Conservation (phyloP, 2,113 vertebrate species). For the Ondatra zibethicus region DNA sequence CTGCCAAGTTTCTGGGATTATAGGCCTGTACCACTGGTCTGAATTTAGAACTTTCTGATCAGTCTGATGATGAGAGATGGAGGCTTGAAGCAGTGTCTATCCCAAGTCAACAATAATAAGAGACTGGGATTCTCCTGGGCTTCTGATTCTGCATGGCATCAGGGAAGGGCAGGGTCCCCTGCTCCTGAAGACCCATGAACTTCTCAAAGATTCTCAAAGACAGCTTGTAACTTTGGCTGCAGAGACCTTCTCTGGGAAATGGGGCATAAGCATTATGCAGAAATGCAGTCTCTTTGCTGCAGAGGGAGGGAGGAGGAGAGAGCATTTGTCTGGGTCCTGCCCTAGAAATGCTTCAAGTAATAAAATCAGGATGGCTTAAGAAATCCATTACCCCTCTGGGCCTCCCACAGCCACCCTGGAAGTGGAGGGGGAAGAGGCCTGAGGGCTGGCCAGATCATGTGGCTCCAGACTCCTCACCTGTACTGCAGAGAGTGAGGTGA, state of each 20-base stretch:
- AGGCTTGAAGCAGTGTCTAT: background rate
- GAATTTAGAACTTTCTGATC: background rate
- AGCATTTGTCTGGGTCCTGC: constrained; percentile 62
- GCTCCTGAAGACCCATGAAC: background rate
- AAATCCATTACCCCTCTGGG: constrained; percentile 45
- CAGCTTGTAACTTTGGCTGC: constrained; percentile 7
- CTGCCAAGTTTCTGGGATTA: background rate
- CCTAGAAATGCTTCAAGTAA: constrained; percentile 74
- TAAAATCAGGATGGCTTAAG: constrained; percentile 71
- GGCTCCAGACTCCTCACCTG: background rate
- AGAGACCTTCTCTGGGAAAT: constrained; percentile 38
- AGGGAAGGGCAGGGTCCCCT: background rate
- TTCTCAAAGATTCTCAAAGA: background rate
- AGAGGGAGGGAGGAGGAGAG: background rate
- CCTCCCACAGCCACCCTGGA: background rate
- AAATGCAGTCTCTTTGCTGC: constrained; percentile 57
- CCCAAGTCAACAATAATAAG: background rate
- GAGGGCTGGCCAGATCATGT: background rate
- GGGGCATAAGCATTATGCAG: constrained; percentile 33
- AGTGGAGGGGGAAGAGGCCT: background rate
- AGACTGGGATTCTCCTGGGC: background rate
- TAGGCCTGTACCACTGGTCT: background rate
- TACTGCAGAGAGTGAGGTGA: background rate
- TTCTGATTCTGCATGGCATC: background rate
- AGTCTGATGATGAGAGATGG: background rate